Evolutionary conservation across 2,113 vertebrate genomes (phyloP).

Genomic region (Euleptes europaea): DNA sequence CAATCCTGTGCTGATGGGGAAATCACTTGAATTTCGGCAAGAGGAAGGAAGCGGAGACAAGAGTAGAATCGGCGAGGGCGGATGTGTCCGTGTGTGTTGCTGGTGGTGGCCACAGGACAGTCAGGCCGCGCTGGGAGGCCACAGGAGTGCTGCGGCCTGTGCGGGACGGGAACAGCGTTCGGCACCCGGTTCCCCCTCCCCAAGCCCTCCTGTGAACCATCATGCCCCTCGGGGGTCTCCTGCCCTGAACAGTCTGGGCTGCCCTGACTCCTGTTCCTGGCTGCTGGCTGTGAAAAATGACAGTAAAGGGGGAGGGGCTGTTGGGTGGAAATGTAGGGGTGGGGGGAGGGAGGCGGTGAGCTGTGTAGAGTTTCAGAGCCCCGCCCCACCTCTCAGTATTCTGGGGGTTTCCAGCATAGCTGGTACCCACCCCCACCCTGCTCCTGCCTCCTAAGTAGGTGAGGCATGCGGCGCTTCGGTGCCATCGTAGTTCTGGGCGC

Average conservation of each 20-base stretch:
- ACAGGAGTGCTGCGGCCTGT: no score
- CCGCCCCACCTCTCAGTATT: no score
- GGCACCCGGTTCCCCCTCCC: no score
- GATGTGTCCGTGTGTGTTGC: neutral
- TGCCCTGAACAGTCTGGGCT: no score
- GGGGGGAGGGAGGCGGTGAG: neutral
- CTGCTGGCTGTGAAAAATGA: neutral
- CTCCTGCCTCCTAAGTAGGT: neutral
- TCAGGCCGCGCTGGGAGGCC: neutral
- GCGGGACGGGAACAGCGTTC: neutral
- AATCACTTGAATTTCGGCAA: neutral
- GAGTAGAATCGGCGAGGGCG: neutral
- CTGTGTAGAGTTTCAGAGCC: no score
- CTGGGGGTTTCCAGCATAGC: neutral
- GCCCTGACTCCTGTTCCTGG: no score
- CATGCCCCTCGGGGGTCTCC: neutral
- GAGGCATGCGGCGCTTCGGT: neutral
- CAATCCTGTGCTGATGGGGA: neutral
- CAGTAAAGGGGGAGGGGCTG: accelerated
- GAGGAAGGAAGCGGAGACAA: neutral
- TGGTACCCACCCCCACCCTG: neutral
- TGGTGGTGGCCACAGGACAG: neutral
- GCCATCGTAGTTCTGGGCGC: neutral
- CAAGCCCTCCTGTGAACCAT: neutral
- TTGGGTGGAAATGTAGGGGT: neutral